Percentiles rank a stretch among this genome's conserved stretches.
These are phyloP conservation scores for Coronaproctus castanopsis DNA, from an alignment of 2,888 invertebrate genomes.

Conservation along the genomic window DNA sequence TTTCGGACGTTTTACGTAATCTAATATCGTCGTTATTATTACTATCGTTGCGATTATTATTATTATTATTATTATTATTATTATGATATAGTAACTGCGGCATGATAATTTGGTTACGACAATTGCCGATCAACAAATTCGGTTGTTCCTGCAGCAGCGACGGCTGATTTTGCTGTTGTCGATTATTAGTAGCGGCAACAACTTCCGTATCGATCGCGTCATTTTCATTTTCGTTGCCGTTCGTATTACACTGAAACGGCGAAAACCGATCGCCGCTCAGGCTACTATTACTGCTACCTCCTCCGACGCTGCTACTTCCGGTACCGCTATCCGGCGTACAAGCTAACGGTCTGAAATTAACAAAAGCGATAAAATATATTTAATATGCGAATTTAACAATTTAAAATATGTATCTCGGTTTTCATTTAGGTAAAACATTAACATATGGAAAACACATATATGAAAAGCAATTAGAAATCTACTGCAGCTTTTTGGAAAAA, in stretches of 20 bases:
- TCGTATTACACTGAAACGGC: not conserved
- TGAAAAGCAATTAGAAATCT: too few species aligned
- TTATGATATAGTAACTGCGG: too few species aligned
- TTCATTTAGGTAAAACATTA: too few species aligned
- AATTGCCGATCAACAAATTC: constrained; percentile 1
- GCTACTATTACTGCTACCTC: not conserved
- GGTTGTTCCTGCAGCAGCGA: constrained; percentile 2
- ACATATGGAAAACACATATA: too few species aligned
- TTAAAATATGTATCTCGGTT: too few species aligned
- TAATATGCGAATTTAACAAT: too few species aligned
- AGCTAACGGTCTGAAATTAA: not conserved
- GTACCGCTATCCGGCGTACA: not conserved
- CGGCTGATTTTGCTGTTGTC: not conserved
- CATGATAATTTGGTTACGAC: not conserved
- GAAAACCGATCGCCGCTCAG: not conserved
- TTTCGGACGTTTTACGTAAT: constrained; percentile 8
- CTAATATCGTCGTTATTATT: not conserved
- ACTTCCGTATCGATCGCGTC: too few species aligned
- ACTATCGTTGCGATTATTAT: too few species aligned
- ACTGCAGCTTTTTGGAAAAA: too few species aligned
- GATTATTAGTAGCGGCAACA: too few species aligned
- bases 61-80: too few species aligned
- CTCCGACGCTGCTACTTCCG: not conserved
- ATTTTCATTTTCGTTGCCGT: not conserved
- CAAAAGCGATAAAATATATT: too few species aligned